A percentile compares a stretch with the other conserved stretches of the same genome.
Evolutionary conservation across 2,888 invertebrate genomes (phyloP).

Genomic region (Xestoiulus laeticollis): DNA sequence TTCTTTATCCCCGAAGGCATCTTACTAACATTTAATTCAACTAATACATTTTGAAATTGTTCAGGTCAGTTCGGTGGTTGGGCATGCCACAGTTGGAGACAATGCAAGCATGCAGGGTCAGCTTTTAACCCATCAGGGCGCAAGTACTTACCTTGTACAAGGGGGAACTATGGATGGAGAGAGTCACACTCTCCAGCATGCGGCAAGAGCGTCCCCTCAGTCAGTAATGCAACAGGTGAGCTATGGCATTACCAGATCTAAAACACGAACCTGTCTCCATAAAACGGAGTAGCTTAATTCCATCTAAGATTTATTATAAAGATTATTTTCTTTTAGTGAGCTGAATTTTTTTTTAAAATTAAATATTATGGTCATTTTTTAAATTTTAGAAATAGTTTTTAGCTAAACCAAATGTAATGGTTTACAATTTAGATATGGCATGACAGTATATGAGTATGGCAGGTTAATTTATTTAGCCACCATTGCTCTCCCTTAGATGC

Average conservation of each 20-base stretch:
- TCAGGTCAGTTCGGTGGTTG: slow-evolving; percentile 55
- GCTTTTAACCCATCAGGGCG: slow-evolving; percentile 62
- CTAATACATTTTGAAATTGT: slow-evolving; percentile 38
- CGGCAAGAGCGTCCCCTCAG: slow-evolving; percentile 66
- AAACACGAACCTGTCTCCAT: background rate
- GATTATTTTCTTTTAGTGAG: no score
- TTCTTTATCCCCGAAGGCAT: background rate
- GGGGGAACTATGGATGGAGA: slow-evolving; percentile 65
- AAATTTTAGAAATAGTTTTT: no score
- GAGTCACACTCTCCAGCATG: slow-evolving; percentile 69
- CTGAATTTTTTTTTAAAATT: no score
- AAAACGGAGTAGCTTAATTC: background rate
- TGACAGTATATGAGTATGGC: background rate
- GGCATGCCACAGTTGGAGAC: slow-evolving; percentile 53
- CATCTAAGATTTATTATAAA: no score
- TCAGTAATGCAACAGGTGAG: slow-evolving; percentile 61
- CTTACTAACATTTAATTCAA: background rate
- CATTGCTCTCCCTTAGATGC: background rate
- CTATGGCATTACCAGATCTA: background rate
- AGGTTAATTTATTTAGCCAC: background rate
- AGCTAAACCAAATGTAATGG: background rate
- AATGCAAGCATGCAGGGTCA: slow-evolving; percentile 62
- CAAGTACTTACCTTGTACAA: slow-evolving; percentile 64
- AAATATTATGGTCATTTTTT: no score
- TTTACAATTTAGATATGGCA: background rate